phyloP scores from a whole-genome alignment of 2,113 vertebrate species.

The Gasterosteus nipponicus region DNA sequence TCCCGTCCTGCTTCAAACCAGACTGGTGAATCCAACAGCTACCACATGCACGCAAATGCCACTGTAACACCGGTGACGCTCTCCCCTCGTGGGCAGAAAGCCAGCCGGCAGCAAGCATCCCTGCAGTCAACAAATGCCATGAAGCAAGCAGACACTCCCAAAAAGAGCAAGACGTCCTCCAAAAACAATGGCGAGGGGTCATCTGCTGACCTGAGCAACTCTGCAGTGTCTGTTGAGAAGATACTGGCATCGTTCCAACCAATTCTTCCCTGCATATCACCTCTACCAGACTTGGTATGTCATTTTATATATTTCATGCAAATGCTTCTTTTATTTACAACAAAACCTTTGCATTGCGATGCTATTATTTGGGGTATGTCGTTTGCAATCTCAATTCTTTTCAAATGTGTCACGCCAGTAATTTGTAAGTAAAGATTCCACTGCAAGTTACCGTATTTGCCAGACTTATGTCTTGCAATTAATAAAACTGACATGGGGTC shows the following conservation, averaged over 20 bases:
- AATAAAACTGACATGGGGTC: not conserved
- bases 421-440: not conserved
- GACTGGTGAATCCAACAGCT: conserved; percentile 4
- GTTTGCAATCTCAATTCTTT: not conserved
- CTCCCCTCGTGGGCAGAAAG: not conserved
- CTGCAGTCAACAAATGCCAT: not conserved
- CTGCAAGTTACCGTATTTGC: too few species aligned
- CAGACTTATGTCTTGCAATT: too few species aligned
- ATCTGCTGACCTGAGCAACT: not conserved
- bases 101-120: conserved; percentile 13
- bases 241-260: conserved; percentile 81
- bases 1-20: conserved; percentile 2
- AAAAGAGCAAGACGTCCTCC: conserved; percentile 11
- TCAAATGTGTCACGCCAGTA: not conserved
- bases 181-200: conserved; percentile 24
- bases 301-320: not conserved
- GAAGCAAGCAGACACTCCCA: conserved; percentile 1
- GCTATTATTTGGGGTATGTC: not conserved
- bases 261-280: conserved; percentile 87
- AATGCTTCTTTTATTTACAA: not conserved
- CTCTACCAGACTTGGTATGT: conserved; percentile 77
- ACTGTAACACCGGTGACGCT: conserved; percentile 7
- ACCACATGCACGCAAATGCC: not conserved
- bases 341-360: not conserved
- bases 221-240: conserved; percentile 13